Conservation (phyloP, 2,797 vertebrate species). For the Muraenolepis orangiensis region DNA sequence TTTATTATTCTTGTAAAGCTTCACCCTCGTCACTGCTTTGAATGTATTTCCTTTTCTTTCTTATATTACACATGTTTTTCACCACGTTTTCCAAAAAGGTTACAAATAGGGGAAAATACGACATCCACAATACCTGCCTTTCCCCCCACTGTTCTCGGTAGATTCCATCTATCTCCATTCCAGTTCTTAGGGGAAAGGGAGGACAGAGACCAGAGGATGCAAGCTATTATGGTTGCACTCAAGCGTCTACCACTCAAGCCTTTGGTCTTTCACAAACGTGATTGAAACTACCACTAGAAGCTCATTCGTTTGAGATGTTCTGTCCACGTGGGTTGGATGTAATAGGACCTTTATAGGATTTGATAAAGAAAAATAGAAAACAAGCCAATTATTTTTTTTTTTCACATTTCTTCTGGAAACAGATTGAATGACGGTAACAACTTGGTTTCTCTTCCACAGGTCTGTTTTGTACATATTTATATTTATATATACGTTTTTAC, state of each 20-base stretch:
- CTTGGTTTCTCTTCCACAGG: conserved; percentile 38
- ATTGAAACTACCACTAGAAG: neutral
- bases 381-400: neutral
- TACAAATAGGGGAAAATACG: neutral
- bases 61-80: neutral
- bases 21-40: neutral
- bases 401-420: conserved; percentile 12
- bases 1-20: conserved; percentile 1
- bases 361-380: neutral
- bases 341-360: neutral
- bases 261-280: neutral
- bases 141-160: neutral
- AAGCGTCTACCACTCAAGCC: neutral
- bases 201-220: neutral
- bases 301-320: neutral
- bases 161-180: neutral
- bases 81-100: neutral
- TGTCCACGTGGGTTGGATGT: neutral
- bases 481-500: conserved; percentile 76
- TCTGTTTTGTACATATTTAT: conserved; percentile 78
- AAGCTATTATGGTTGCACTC: neutral
- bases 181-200: no score
- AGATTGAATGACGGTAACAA: conserved; percentile 9
- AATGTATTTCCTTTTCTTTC: neutral
- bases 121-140: neutral